These are phyloP conservation scores for Palythoa grandis DNA, from an alignment of 92 coral and sea anemone genomes.

Conservation along the genomic window DNA sequence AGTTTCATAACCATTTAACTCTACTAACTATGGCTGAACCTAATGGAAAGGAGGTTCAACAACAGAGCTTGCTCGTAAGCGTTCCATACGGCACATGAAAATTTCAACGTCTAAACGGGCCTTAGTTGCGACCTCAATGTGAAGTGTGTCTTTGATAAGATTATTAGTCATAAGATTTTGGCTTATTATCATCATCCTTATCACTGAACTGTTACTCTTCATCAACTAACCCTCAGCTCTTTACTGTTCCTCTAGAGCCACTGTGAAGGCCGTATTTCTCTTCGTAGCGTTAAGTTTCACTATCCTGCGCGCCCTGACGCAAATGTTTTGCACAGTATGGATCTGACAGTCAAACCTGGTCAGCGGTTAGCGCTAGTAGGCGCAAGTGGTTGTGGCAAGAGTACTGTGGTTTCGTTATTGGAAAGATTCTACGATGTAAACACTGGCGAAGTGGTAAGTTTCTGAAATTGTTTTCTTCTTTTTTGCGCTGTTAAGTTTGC, in stretches of 20 bases:
- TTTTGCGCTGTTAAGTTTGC: not conserved
- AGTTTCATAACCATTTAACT: too few relatives aligned
- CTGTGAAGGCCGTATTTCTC: conserved; percentile 25
- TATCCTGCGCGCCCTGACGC: conserved; percentile 30
- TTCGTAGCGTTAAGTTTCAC: conserved; percentile 16
- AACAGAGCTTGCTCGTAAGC: too few relatives aligned
- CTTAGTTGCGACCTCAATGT: too few relatives aligned
- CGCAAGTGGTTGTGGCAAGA: conserved; percentile 37
- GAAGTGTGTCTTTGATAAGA: too few relatives aligned
- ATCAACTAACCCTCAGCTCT: not conserved
- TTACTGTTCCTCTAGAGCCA: not conserved
- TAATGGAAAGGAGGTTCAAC: too few relatives aligned
- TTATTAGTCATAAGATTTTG: too few relatives aligned
- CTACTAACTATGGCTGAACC: too few relatives aligned
- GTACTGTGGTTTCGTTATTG: conserved; percentile 26
- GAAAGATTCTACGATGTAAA: conserved; percentile 36
- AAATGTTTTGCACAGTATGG: conserved; percentile 33
- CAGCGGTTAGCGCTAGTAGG: conserved; percentile 37
- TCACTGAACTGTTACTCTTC: not conserved
- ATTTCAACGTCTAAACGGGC: too few relatives aligned
- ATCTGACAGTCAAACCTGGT: conserved; percentile 22
- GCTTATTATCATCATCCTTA: not conserved
- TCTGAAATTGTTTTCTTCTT: not conserved
- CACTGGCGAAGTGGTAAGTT: conserved; percentile 13
- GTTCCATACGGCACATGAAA: too few relatives aligned